Base-by-base conservation (phyloP, 2,888 invertebrate genomes). In the Odontothrips loti region DNA sequence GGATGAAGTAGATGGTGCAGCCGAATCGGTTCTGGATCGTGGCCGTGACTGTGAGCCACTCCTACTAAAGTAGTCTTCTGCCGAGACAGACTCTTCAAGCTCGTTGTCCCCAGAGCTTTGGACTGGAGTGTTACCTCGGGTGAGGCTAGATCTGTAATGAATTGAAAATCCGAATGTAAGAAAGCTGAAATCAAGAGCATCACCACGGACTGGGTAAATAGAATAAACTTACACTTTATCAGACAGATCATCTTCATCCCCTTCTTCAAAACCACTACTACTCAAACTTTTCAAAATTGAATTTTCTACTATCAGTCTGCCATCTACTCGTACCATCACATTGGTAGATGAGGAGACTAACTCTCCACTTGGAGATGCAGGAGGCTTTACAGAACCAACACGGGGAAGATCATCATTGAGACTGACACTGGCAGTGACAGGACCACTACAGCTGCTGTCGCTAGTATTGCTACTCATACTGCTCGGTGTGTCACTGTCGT, bases 31-130 rank as follows among this genome's bases (percentile, higher is more conserved):
- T 27, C 68, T 23, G 1, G 68, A 75, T 12, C 68, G 23, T 1
- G 68, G 68, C 23, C 68, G 68, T 4, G 51, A 51, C 51, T 51
- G 51, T 15, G 68, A 75, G 12, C 68, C 68, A 27, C 27, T 75
- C 10, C 68, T 75, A 12, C 89, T 90, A 84, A 93, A 93, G 84
- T 92, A 93, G 82, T 93, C 93, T 84, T 93, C 93, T 0, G 92
- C 92, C 0, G 91, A 88, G 0, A 91, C 91, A 81, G 91, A 90
- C 20, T 91, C 88, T 83, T 92, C 92, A 2, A 88, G 83, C 20
- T 88, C 88, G 51, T 79, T 80, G 68, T 75, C 63, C 12, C 11
- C 68, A 1, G 68, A 27, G 23, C 12, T 27, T 10, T 23, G 12
- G 12, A 75, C 27, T 27, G 68, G 68, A 27, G 68, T 75, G 12